Evolutionary conservation across 2,888 invertebrate species (phyloP).

Genomic region (Synanthedon tipuliformis): DNA sequence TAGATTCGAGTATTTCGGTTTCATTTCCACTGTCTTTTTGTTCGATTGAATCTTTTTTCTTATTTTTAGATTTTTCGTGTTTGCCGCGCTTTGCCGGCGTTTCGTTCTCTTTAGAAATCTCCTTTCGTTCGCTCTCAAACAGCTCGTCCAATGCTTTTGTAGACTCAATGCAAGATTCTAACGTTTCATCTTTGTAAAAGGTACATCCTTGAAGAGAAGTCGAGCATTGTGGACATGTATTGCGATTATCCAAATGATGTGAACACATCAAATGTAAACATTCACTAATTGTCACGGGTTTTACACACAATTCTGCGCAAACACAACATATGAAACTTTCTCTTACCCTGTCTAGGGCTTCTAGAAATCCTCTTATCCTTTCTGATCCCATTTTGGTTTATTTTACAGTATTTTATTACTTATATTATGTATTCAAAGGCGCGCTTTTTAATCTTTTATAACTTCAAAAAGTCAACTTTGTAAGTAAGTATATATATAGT

Average conservation of each 20-base stretch:
- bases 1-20: slow-evolving; percentile 7
- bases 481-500: too few relatives aligned
- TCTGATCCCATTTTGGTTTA: too few relatives aligned
- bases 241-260: slow-evolving; percentile 33
- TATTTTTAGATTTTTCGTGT: slow-evolving; percentile 7
- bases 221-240: slow-evolving; percentile 40
- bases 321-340: slow-evolving; percentile 40
- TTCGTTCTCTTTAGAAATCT: slow-evolving; percentile 7
- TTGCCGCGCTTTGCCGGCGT: slow-evolving; percentile 5
- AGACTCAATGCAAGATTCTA: slow-evolving; percentile 32
- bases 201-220: slow-evolving; percentile 27
- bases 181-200: slow-evolving; percentile 28
- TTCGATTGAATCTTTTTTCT: slow-evolving; percentile 2
- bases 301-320: slow-evolving; percentile 40
- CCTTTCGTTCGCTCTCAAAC: slow-evolving; percentile 18
- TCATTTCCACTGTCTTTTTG: slow-evolving; percentile 6
- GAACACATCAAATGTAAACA: slow-evolving; percentile 55
- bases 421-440: too few relatives aligned
- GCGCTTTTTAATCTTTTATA: too few relatives aligned
- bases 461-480: too few relatives aligned
- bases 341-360: slow-evolving; percentile 42
- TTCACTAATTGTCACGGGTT: slow-evolving; percentile 48
- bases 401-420: too few relatives aligned
- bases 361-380: slow-evolving; percentile 28
- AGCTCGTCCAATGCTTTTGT: slow-evolving; percentile 30